phyloP scores from a whole-genome alignment of 2,113 vertebrate species.

The Alectura lathami region DNA sequence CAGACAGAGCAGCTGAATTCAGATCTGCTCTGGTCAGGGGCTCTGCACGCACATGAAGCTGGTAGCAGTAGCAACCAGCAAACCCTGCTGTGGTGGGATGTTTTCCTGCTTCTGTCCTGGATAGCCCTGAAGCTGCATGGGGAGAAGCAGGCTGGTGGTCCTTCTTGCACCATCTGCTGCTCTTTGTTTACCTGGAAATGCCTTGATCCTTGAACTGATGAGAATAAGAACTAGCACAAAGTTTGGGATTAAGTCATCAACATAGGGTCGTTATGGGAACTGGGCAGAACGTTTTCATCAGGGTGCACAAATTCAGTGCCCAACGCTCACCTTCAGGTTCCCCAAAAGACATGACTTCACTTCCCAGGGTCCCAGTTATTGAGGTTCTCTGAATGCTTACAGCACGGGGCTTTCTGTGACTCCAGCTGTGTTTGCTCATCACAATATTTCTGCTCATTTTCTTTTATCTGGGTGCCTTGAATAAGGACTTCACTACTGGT shows the following conservation, averaged over 20 bases:
- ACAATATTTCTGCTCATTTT: background rate
- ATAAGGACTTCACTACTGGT: background rate
- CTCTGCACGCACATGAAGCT: rapidly evolving
- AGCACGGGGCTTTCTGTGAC: background rate
- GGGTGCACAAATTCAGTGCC: background rate
- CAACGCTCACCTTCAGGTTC: background rate
- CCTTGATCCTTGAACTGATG: background rate
- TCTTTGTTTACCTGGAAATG: background rate
- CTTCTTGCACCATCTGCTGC: background rate
- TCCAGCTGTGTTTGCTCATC: background rate
- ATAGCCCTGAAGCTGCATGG: background rate
- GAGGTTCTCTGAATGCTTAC: background rate
- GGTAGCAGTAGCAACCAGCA: background rate
- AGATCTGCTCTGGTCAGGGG: background rate
- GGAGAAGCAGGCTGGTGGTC: background rate
- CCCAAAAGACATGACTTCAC: background rate
- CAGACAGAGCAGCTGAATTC: background rate
- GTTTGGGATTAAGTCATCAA: background rate
- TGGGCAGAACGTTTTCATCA: background rate
- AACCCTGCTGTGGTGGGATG: background rate
- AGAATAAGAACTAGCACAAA: background rate
- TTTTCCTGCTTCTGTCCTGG: background rate
- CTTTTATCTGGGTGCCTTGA: background rate
- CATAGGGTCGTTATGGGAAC: background rate
- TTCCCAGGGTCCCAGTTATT: background rate